These are phyloP conservation scores for Mesitornis unicolor DNA, from an alignment of 2,113 vertebrate species.

Conservation along the genomic window DNA sequence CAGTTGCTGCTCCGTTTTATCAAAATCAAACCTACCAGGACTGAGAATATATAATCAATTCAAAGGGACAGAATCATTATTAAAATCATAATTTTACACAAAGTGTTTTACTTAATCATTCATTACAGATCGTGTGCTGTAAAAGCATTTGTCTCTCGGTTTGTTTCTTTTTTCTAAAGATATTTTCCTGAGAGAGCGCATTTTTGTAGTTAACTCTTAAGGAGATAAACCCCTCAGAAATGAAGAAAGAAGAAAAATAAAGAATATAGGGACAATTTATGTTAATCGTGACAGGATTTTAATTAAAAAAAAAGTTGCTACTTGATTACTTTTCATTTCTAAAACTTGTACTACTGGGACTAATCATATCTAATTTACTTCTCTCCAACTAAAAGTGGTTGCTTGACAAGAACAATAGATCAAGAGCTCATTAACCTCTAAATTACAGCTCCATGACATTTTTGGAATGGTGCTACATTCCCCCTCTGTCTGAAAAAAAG, in stretches of 20 bases:
- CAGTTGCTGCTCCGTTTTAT: conserved; percentile 69
- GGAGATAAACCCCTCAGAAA: not conserved
- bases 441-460: conserved; percentile 21
- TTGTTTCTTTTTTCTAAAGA: conserved; percentile 38
- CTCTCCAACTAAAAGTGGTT: not conserved
- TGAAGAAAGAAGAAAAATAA: not conserved
- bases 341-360: conserved; percentile 43
- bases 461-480: not conserved
- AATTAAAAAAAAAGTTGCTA: conserved; percentile 55
- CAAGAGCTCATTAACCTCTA: conserved; percentile 28
- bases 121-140: conserved; percentile 75
- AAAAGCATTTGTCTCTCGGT: conserved; percentile 69
- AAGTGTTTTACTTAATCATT: conserved; percentile 86
- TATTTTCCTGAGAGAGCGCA: not conserved
- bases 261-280: not conserved
- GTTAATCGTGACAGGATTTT: conserved; percentile 32
- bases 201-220: conserved; percentile 1
- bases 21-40: conserved; percentile 77
- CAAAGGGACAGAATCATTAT: conserved; percentile 80
- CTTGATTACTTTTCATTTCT: conserved; percentile 65
- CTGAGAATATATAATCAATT: conserved; percentile 76
- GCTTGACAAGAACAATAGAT: conserved; percentile 38
- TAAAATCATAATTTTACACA: conserved; percentile 85
- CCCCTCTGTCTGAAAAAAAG: not conserved
- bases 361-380: conserved; percentile 42